A percentile compares a stretch with the other conserved stretches of the same genome.
phyloP scores from a whole-genome alignment of 2,113 vertebrate species.

The Ranitomeya imitator region DNA sequence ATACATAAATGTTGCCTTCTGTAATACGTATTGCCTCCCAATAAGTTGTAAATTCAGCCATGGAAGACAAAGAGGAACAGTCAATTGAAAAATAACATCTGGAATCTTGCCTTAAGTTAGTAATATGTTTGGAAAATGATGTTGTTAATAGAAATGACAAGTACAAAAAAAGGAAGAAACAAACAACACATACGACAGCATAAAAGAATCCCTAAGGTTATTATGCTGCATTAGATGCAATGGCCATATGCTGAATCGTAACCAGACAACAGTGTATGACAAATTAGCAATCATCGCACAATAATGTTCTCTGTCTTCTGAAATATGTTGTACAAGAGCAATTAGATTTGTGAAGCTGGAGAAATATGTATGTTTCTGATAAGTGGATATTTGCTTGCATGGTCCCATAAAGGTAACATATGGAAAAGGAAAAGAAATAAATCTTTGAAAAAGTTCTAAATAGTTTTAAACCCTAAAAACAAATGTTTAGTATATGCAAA shows the following conservation, averaged over 20 bases:
- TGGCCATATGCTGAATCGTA: constrained; percentile 38
- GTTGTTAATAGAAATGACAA: constrained; percentile 37
- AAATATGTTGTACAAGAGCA: constrained; percentile 1
- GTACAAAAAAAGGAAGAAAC: constrained; percentile 12
- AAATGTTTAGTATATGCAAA: neutral
- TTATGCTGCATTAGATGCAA: constrained; percentile 3
- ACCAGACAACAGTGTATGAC: constrained; percentile 42
- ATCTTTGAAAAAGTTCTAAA: neutral
- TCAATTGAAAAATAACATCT: constrained; percentile 30
- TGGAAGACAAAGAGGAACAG: constrained; percentile 5
- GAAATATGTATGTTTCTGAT: neutral
- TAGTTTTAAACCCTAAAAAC: neutral
- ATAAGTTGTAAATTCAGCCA: neutral
- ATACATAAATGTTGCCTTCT: constrained; percentile 24
- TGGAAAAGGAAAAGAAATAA: neutral
- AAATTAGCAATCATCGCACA: constrained; percentile 33
- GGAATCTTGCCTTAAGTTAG: constrained; percentile 39
- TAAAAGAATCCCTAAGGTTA: constrained; percentile 23
- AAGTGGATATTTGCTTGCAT: neutral
- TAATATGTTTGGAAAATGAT: constrained; percentile 40
- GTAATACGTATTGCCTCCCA: constrained; percentile 2
- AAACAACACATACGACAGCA: constrained; percentile 1
- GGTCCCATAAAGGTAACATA: neutral
- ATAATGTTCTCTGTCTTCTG: constrained; percentile 14
- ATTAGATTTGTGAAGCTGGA: neutral